Evolutionary conservation across 2,888 invertebrate genomes (phyloP).

Genomic region (Tridacna gigas): DNA sequence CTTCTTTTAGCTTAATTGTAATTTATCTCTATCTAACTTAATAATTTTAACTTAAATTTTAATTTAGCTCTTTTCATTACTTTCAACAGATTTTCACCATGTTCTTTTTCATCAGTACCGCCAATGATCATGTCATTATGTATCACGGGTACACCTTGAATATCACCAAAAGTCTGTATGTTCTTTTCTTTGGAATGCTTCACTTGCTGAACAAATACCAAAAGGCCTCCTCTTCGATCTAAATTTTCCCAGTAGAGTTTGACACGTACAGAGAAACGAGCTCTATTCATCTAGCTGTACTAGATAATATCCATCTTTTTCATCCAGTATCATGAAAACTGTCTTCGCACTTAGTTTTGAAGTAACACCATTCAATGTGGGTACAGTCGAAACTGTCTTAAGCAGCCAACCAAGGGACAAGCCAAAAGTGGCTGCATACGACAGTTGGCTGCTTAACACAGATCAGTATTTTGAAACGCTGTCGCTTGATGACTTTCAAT

Average conservation of each 20-base stretch:
- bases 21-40: constrained; percentile 55
- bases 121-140: constrained; percentile 62
- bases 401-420: too few species aligned
- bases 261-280: constrained; percentile 59
- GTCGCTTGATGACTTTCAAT: too few species aligned
- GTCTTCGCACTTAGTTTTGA: too few species aligned
- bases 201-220: constrained; percentile 52
- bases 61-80: constrained; percentile 55
- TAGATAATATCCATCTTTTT: too few species aligned
- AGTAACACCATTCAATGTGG: too few species aligned
- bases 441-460: too few species aligned
- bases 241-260: constrained; percentile 56
- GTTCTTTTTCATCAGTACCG: constrained; percentile 54
- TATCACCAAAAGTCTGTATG: constrained; percentile 49
- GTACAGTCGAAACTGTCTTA: too few species aligned
- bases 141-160: constrained; percentile 46
- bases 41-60: constrained; percentile 43
- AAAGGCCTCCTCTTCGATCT: constrained; percentile 55
- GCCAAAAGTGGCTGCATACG: too few species aligned
- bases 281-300: constrained; percentile 56
- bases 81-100: constrained; percentile 49
- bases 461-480: too few species aligned
- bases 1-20: constrained; percentile 44
- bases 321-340: too few species aligned
- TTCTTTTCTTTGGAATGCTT: constrained; percentile 57